These are phyloP conservation scores for Anneissia japonica DNA, from an alignment of 35 echinoderm and acorn worm genomes.

Conservation along the genomic window DNA sequence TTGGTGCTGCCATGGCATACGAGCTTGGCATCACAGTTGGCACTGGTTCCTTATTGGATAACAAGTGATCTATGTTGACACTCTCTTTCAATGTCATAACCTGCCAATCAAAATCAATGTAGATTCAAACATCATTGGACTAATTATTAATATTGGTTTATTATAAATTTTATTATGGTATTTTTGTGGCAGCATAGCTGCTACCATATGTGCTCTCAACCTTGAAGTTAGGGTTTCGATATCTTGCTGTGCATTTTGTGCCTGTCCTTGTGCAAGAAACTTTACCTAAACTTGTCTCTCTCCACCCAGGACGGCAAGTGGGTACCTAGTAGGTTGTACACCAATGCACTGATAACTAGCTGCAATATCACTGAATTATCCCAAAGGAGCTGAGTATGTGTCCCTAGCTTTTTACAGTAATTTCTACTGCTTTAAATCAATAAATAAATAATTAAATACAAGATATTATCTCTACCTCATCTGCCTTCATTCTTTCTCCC, in stretches of 20 bases:
- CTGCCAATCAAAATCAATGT: conserved; percentile 22
- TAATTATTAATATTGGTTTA: too few relatives aligned
- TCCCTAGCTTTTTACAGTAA: too few relatives aligned
- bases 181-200: too few relatives aligned
- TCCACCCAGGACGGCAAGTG: neutral
- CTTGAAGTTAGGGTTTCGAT: too few relatives aligned
- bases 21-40: conserved; percentile 37
- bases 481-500: conserved; percentile 65
- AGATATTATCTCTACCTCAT: conserved; percentile 51
- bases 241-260: too few relatives aligned
- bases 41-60: conserved; percentile 14
- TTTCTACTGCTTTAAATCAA: neutral
- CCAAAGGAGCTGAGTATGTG: too few relatives aligned
- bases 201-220: too few relatives aligned
- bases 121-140: too few relatives aligned
- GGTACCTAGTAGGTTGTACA: neutral
- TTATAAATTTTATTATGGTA: too few relatives aligned
- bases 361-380: too few relatives aligned
- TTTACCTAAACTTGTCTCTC: neutral
- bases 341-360: neutral
- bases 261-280: too few relatives aligned
- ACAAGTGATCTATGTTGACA: conserved; percentile 66
- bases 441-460: neutral
- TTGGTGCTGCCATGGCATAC: conserved; percentile 73
- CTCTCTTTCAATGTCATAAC: conserved; percentile 57